Percentiles rank a stretch among this genome's conserved stretches.
Evolutionary conservation across 2,888 invertebrate species (phyloP).

Genomic region (Agrotis ipsilon): DNA sequence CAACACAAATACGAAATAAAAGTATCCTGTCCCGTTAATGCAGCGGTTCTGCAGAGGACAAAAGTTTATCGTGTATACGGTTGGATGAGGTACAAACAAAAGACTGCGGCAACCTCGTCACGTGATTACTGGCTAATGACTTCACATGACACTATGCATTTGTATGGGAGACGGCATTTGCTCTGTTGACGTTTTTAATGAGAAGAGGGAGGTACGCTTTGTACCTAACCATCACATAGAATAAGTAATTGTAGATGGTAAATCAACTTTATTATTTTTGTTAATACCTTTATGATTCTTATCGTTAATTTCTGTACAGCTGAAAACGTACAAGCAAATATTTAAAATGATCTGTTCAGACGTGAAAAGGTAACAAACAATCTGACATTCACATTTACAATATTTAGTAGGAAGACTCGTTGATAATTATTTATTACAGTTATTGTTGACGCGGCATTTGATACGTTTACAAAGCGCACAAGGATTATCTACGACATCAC

Average conservation of each 20-base stretch:
- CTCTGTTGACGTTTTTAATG: constrained; percentile 77
- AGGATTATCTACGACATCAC: too few relatives aligned
- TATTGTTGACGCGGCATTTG: too few relatives aligned
- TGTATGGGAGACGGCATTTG: constrained; percentile 66
- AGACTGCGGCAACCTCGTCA: constrained; percentile 65
- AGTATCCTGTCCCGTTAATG: constrained; percentile 30
- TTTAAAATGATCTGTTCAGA: too few relatives aligned
- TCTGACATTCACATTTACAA: too few relatives aligned
- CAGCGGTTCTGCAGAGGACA: constrained; percentile 39
- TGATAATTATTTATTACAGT: too few relatives aligned
- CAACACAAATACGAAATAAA: constrained; percentile 32
- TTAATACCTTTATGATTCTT: too few relatives aligned
- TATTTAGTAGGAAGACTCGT: too few relatives aligned
- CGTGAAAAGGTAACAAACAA: too few relatives aligned
- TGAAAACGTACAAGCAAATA: too few relatives aligned
- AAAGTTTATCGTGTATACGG: constrained; percentile 59
- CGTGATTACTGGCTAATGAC: constrained; percentile 78
- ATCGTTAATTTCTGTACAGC: too few relatives aligned
- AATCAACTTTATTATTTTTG: neutral
- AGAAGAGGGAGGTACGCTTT: constrained; percentile 67
- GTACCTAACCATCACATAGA: constrained; percentile 49
- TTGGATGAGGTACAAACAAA: constrained; percentile 62
- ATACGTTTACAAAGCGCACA: too few relatives aligned
- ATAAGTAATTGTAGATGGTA: neutral
- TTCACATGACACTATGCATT: constrained; percentile 69